Evolutionary conservation across 2,113 vertebrate genomes (phyloP).

Genomic region (Pelobates fuscus): DNA sequence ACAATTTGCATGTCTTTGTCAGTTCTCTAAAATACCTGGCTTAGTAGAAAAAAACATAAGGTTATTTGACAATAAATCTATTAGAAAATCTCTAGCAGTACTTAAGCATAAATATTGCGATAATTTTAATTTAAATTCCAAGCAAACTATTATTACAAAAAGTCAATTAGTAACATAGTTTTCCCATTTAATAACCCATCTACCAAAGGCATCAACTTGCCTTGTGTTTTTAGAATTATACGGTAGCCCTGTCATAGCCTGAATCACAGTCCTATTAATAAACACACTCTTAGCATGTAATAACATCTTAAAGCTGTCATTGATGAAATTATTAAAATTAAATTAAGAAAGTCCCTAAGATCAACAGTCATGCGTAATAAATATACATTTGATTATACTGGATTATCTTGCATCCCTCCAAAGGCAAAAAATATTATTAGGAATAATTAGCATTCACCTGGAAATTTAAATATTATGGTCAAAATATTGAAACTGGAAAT

Average conservation of each 20-base stretch:
- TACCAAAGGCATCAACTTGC: slow-evolving; percentile 64
- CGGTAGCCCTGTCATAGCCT: slow-evolving; percentile 57
- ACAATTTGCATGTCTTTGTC: too few species aligned
- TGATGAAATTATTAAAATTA: not conserved
- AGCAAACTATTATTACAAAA: slow-evolving; percentile 65
- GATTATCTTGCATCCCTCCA: too few species aligned
- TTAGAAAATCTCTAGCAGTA: slow-evolving; percentile 58
- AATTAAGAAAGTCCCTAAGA: too few species aligned
- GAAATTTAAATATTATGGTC: too few species aligned
- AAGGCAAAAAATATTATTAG: too few species aligned
- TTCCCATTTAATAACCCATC: slow-evolving; percentile 66
- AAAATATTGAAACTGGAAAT: too few species aligned
- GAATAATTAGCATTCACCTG: too few species aligned
- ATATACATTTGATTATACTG: too few species aligned
- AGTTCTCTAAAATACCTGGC: too few species aligned
- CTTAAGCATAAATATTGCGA: slow-evolving; percentile 64
- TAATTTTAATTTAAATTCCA: slow-evolving; percentile 66
- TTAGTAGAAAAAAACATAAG: too few species aligned
- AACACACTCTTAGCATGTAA: slow-evolving; percentile 57
- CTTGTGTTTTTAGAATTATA: slow-evolving; percentile 61
- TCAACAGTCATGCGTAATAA: too few species aligned
- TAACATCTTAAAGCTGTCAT: slow-evolving; percentile 61
- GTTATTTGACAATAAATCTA: slow-evolving; percentile 69
- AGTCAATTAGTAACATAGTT: slow-evolving; percentile 67
- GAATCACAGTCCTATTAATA: slow-evolving; percentile 60